These are phyloP conservation scores for Betta splendens DNA, from an alignment of 2,797 vertebrate genomes.

Conservation along the genomic window DNA sequence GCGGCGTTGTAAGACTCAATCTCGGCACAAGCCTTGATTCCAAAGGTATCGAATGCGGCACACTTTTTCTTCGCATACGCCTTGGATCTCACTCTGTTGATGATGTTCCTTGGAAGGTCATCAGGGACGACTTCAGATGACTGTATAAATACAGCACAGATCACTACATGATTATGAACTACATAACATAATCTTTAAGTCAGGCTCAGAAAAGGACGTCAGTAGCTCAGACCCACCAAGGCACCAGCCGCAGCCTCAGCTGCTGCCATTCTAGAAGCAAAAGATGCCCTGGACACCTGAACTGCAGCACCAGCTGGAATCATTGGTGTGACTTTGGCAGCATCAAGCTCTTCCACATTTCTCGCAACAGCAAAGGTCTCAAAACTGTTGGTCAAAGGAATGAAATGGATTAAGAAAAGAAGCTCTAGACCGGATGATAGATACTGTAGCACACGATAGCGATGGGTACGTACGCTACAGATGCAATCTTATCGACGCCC, in stretches of 20 bases:
- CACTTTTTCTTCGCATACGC: conserved; percentile 71
- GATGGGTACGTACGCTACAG: conserved; percentile 68
- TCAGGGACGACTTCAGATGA: conserved; percentile 71
- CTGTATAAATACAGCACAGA: conserved; percentile 70
- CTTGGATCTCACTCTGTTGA: conserved; percentile 22
- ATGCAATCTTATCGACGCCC: conserved; percentile 73
- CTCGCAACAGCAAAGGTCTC: conserved; percentile 84
- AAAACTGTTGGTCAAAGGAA: conserved; percentile 71
- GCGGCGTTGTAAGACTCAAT: conserved; percentile 73
- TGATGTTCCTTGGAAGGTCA: conserved; percentile 31
- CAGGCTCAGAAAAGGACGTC: conserved; percentile 7
- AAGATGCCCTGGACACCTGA: conserved; percentile 41
- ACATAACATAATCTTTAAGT: not conserved
- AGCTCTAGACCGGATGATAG: not conserved
- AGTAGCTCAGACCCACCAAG: conserved; percentile 71
- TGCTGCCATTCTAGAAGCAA: conserved; percentile 46
- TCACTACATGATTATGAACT: not conserved
- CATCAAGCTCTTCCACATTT: conserved; percentile 81
- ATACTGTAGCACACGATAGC: not conserved
- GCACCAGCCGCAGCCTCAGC: conserved; percentile 40
- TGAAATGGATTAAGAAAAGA: not conserved
- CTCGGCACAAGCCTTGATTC: conserved; percentile 79
- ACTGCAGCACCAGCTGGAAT: conserved; percentile 71
- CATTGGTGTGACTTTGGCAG: conserved; percentile 77
- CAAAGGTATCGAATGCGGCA: conserved; percentile 57